Conservation (phyloP, 2,888 invertebrate genomes). For the Neuroscelio doddi region DNA sequence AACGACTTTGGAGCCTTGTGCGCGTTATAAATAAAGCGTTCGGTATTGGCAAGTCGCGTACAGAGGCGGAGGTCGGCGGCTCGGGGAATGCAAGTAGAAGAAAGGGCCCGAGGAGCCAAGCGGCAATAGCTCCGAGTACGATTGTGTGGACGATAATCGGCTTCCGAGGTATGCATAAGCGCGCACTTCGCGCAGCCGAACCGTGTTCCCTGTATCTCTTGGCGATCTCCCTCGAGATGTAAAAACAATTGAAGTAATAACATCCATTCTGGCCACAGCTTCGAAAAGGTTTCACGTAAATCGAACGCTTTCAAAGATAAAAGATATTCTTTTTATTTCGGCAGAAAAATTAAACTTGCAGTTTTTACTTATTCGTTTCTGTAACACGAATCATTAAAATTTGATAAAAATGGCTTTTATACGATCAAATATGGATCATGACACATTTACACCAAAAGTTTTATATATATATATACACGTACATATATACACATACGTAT, state of each 20-base stretch:
- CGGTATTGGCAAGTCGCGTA: slow-evolving; percentile 38
- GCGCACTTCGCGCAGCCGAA: slow-evolving; percentile 46
- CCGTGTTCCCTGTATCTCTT: slow-evolving; percentile 51
- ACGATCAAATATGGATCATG: no score
- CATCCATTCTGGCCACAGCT: slow-evolving; percentile 39
- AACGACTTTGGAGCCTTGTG: neutral
- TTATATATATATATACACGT: no score
- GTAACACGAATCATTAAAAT: slow-evolving; percentile 8
- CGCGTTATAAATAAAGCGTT: slow-evolving; percentile 44
- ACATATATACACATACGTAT: no score
- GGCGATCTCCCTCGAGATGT: slow-evolving; percentile 53
- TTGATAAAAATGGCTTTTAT: no score
- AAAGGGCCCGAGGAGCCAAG: slow-evolving; percentile 41
- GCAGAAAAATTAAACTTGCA: slow-evolving; percentile 17
- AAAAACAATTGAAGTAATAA: slow-evolving; percentile 56
- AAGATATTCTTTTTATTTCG: no score
- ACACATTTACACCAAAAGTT: no score
- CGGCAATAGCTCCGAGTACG: slow-evolving; percentile 56
- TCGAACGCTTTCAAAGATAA: slow-evolving; percentile 31
- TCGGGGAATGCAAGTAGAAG: slow-evolving; percentile 39
- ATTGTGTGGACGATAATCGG: slow-evolving; percentile 60
- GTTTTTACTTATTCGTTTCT: slow-evolving; percentile 7
- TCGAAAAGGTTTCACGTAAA: slow-evolving; percentile 24
- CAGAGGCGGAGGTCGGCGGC: slow-evolving; percentile 36
- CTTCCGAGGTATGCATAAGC: slow-evolving; percentile 60